These are phyloP conservation scores for Eriocheir sinensis DNA, from an alignment of 1,140 invertebrate genomes.

Conservation along the genomic window DNA sequence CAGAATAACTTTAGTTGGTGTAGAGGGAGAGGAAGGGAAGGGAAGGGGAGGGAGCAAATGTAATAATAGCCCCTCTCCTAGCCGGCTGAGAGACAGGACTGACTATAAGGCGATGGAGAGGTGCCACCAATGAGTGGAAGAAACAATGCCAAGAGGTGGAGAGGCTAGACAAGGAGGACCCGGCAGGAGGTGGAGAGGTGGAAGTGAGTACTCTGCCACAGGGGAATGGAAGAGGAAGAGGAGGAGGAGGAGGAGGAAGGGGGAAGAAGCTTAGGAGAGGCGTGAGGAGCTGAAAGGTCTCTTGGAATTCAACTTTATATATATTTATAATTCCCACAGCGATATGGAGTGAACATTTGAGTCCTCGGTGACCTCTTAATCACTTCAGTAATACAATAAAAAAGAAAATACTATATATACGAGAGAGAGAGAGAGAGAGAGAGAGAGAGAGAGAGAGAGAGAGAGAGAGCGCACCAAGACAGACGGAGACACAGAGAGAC, in stretches of 20 bases:
- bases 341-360: neutral
- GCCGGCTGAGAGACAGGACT: neutral
- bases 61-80: neutral
- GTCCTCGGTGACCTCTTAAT: no score
- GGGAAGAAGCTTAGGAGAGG: no score
- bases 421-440: no score
- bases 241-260: no score
- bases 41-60: no score
- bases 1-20: no score
- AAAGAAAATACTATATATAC: no score
- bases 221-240: no score
- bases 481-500: no score
- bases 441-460: no score
- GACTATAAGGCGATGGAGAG: neutral
- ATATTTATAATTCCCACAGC: neutral
- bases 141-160: constrained; percentile 2
- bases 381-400: no score
- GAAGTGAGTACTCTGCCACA: neutral
- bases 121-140: constrained; percentile 4
- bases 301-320: neutral
- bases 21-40: neutral
- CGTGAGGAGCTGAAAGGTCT: neutral
- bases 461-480: no score
- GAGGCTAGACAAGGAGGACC: neutral
- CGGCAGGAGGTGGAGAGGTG: neutral